phyloP scores from a whole-genome alignment of 2,888 invertebrate species.

The Meiosimyza platycephala region DNA sequence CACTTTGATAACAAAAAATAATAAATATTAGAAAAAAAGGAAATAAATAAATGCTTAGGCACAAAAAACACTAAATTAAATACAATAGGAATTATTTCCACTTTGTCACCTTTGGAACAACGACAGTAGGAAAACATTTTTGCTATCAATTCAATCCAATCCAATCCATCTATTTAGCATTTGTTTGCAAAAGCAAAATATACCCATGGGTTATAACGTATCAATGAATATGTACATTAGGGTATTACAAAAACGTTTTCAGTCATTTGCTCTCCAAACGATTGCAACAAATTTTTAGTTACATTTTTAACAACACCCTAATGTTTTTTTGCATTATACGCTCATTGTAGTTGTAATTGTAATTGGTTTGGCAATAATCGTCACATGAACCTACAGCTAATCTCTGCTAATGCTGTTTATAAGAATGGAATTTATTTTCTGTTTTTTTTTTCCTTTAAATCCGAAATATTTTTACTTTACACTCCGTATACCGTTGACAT shows the following conservation, averaged over 20 bases:
- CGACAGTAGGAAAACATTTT: conserved; percentile 4
- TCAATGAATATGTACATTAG: no score
- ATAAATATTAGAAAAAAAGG: neutral
- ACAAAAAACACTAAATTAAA: conserved; percentile 17
- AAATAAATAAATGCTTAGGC: conserved; percentile 30
- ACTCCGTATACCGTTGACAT: neutral
- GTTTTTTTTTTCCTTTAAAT: neutral
- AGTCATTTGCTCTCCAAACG: no score
- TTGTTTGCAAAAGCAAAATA: neutral
- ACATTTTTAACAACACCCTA: neutral
- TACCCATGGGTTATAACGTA: neutral
- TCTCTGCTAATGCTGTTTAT: conserved; percentile 63
- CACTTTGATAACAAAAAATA: conserved; percentile 28
- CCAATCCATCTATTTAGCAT: conserved; percentile 11
- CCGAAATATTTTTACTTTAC: neutral
- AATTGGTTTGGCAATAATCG: conserved; percentile 64
- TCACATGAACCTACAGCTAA: conserved; percentile 62
- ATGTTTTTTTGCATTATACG: neutral
- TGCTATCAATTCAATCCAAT: neutral
- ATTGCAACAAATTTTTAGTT: neutral
- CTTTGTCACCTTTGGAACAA: conserved; percentile 50
- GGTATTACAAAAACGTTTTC: no score
- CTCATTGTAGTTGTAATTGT: conserved; percentile 44
- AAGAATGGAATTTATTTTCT: conserved; percentile 55
- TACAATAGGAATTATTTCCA: conserved; percentile 53